Evolutionary conservation across 2,888 invertebrate species (phyloP), one percentile per base, ranked within the genome.

Genomic region (Mythimna pallens): DNA sequence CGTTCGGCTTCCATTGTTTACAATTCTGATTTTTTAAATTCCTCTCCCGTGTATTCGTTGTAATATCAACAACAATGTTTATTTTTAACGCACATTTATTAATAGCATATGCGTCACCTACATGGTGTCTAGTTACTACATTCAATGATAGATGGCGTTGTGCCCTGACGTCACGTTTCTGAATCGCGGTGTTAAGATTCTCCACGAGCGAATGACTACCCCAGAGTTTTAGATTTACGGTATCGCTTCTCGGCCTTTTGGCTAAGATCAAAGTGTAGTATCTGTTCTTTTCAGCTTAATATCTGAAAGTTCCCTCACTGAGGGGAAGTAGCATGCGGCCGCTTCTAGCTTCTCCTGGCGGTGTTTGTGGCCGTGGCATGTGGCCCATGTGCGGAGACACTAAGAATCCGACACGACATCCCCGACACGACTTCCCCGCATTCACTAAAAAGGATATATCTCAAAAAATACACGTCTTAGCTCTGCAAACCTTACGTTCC

Each of bases 191-290:
- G 81, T 80, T 80, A 54, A 67, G 75, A 80, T 80, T 75, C 64
- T 75, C 70, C 52, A 47, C 47, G 57, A 40, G 6, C 10, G 25
- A 61, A 75, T 54, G 64, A 80, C 78, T 36, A 54, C 43, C 64
- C 50, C 36, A 9, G 65, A 14, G 22, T 55, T 22, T 8, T 5
- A 0, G 0, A 0, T 0, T 0, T 12, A 0, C 12, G 10, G n/a
- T 50, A 78, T 78, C 80, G 80, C 78, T 78, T 78, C 80, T 78
- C 78, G 78, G 78, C 78, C 78, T 78, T 80, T 78, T 78, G 80
- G 78, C 78, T 78, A 78, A 78, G 77, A 77, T 77, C 79, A 77
- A 77, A 77, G 79, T 77, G 77, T 78, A 78, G 79, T 77, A 77
- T 77, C 76, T 77, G 71, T 77, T 77, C 79, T 77, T 78, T 78